Evolutionary conservation across 2,113 vertebrate genomes (phyloP).

Genomic region (Crotalus helleri): DNA sequence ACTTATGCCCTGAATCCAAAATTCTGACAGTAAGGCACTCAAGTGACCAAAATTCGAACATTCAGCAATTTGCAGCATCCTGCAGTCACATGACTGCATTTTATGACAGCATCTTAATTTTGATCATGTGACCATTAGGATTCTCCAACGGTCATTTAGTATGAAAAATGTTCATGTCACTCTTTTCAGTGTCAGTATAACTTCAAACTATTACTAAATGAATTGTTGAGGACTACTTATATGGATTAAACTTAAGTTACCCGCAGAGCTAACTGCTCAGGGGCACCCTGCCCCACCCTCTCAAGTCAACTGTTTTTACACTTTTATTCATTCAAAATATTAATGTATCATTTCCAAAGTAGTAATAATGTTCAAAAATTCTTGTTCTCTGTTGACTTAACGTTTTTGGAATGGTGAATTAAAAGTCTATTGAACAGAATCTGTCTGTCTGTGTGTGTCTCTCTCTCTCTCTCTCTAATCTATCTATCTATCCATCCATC

Average conservation of each 20-base stretch:
- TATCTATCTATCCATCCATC: too few species aligned
- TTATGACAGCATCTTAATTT: background rate
- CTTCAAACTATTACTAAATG: background rate
- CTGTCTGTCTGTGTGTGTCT: too few species aligned
- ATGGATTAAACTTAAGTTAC: background rate
- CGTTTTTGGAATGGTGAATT: background rate
- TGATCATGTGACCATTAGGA: background rate
- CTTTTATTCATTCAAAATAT: background rate
- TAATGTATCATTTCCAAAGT: background rate
- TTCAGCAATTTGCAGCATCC: background rate
- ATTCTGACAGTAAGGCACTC: background rate
- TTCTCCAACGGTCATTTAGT: background rate
- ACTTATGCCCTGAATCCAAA: background rate
- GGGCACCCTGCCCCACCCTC: background rate
- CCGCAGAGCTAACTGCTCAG: background rate
- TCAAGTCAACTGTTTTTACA: background rate
- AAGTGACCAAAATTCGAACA: background rate
- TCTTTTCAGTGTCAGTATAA: background rate
- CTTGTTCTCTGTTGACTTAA: background rate
- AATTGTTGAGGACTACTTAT: background rate
- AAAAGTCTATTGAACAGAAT: background rate
- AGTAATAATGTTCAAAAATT: background rate
- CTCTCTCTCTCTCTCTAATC: too few species aligned
- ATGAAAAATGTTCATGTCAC: background rate
- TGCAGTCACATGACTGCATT: background rate